Base-by-base conservation (phyloP, 2,797 vertebrate species). In the Halcyon leucocephala region DNA sequence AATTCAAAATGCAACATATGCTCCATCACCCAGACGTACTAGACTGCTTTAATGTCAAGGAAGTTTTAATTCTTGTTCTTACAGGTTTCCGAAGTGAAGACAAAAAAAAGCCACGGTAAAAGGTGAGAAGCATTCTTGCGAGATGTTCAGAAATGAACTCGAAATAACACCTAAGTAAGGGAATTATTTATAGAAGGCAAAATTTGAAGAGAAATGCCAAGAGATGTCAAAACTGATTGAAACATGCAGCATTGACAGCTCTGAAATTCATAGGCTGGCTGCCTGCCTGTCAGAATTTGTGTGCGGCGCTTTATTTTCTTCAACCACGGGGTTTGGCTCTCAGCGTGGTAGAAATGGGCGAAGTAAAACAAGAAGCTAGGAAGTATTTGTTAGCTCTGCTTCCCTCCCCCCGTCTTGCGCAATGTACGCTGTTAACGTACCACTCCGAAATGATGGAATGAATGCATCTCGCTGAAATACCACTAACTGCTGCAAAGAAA, bases 141-240 rank as follows among this genome's bases (percentile, higher is more conserved):
- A 3, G 73, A 57, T 29, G 24, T 89, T 94, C 82, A 57, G 35
- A 66, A 93, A 77, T 57, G 54, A 96, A 90, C 78, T 82, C 87
- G 82, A 97, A 97, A 97, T 93, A 95, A 80, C 48, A 91, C 57
- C 60, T 66, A 84, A 93, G 78, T 90, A 95, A 96, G 78, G 28
- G 84, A 97, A 96, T 97, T 98, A 97, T 97, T 98, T 97, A 97
- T 98, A 97, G 96, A 97, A 96, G 78, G 69, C 51, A 67, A 67
- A 95, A 91, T 96, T 91, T 95, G 89, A 97, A 96, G 95, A 92
- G 57, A 97, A 96, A 97, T 97, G 90, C 65, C 94, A 94, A 82
- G 89, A 95, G 73, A 66, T 97, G 93, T 98, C 97, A 96, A 70
- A 97, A 96, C 86, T 97, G 97, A 98, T 98, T 98, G 98, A 98